Percentiles rank a stretch among this genome's conserved stretches.
Conservation (phyloP, 1,140 invertebrate species). For the Thaumatotibia leucotreta region DNA sequence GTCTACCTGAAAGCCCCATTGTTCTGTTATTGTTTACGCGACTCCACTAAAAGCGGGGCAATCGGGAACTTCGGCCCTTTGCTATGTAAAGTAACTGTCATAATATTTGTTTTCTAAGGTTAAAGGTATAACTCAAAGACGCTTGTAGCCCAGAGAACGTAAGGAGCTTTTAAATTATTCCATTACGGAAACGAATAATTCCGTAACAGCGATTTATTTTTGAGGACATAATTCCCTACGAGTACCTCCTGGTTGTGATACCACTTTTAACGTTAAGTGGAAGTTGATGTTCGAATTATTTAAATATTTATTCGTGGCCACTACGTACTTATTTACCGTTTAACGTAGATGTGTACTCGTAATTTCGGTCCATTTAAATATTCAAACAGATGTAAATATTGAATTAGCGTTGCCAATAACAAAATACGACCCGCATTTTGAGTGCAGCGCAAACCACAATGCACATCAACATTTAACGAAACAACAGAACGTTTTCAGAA, state of each 20-base stretch:
- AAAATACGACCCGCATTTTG: not conserved
- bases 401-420: not conserved
- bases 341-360: not conserved
- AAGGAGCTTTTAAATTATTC: constrained; percentile 5
- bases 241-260: not conserved
- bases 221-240: not conserved
- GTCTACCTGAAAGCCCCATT: constrained; percentile 19
- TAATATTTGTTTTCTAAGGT: constrained; percentile 4
- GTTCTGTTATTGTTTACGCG: constrained; percentile 20
- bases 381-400: not conserved
- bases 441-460: not conserved
- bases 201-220: not conserved
- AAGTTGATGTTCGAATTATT: not conserved
- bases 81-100: constrained; percentile 3
- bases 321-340: not conserved
- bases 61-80: constrained; percentile 13
- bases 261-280: not conserved
- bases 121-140: not conserved
- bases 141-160: not conserved
- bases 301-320: not conserved
- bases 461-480: not conserved
- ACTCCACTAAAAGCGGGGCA: constrained; percentile 17
- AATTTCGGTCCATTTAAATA: not conserved
- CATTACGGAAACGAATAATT: not conserved
- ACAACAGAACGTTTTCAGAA: not conserved